phyloP scores from a whole-genome alignment of 2,888 invertebrate genomes.

The Xylota segnis region DNA sequence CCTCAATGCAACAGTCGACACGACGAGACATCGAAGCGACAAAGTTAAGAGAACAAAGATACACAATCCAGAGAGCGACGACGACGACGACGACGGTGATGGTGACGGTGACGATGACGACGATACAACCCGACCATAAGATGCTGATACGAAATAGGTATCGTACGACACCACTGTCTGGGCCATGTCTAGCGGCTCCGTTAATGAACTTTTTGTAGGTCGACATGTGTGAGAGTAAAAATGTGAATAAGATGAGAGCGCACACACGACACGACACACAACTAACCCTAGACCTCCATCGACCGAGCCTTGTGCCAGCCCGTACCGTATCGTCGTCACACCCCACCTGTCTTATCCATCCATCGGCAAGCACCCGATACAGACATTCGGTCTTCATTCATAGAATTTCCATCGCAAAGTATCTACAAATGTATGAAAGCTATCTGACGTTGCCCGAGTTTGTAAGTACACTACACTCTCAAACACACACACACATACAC shows the following conservation, averaged over 20 bases:
- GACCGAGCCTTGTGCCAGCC: slow-evolving; percentile 48
- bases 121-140: slow-evolving; percentile 40
- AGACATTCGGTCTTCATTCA: slow-evolving; percentile 69
- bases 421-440: slow-evolving; percentile 22
- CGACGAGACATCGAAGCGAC: slow-evolving; percentile 64
- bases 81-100: slow-evolving; percentile 10
- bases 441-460: slow-evolving; percentile 31
- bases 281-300: slow-evolving; percentile 53
- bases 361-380: slow-evolving; percentile 49
- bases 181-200: slow-evolving; percentile 84
- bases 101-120: slow-evolving; percentile 11
- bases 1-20: slow-evolving; percentile 72
- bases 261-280: slow-evolving; percentile 20
- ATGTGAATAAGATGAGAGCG: slow-evolving; percentile 57
- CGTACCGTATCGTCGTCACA: not conserved
- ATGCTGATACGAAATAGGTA: slow-evolving; percentile 46
- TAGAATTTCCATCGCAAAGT: slow-evolving; percentile 61
- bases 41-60: slow-evolving; percentile 75
- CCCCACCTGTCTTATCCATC: slow-evolving; percentile 13
- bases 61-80: slow-evolving; percentile 42
- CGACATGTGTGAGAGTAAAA: slow-evolving; percentile 80
- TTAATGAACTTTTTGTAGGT: slow-evolving; percentile 85
- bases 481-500: slow-evolving; percentile 29
- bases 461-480: slow-evolving; percentile 18
- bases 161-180: slow-evolving; percentile 81